Evolutionary conservation across 2,797 vertebrate species (phyloP).

Genomic region (Siniperca scherzeri): DNA sequence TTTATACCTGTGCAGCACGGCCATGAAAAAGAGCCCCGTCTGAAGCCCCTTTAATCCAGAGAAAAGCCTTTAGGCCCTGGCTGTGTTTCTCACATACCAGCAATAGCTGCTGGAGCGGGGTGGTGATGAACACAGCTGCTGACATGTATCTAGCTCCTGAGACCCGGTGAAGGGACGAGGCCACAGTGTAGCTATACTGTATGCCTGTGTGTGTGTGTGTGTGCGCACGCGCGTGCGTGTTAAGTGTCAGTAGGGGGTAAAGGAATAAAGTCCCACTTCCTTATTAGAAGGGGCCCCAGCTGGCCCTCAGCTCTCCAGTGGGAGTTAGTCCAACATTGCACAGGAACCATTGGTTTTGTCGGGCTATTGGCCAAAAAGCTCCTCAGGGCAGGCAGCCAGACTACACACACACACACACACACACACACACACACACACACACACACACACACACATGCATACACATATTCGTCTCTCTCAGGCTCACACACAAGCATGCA

Average conservation of each 20-base stretch:
- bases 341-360: slow-evolving; percentile 79
- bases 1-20: slow-evolving; percentile 62
- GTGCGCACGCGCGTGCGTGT: slow-evolving; percentile 50
- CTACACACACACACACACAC: slow-evolving; percentile 54
- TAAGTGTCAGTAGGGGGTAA: slow-evolving; percentile 59
- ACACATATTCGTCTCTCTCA: slow-evolving; percentile 3
- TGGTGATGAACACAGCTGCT: slow-evolving; percentile 80
- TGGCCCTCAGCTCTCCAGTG: slow-evolving; percentile 73
- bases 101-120: slow-evolving; percentile 62
- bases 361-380: slow-evolving; percentile 77
- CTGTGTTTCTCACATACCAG: slow-evolving; percentile 78
- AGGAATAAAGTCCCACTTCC: slow-evolving; percentile 76
- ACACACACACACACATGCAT: background rate
- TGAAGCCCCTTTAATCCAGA: slow-evolving; percentile 68
- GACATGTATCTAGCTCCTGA: slow-evolving; percentile 71
- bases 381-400: slow-evolving; percentile 70
- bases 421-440: slow-evolving; percentile 59
- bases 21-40: slow-evolving; percentile 50
- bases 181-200: slow-evolving; percentile 48
- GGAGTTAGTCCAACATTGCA: slow-evolving; percentile 70
- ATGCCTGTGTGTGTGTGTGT: slow-evolving; percentile 40
- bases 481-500: slow-evolving; percentile 53
- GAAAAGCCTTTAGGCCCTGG: slow-evolving; percentile 75
- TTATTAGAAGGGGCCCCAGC: slow-evolving; percentile 81
- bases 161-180: slow-evolving; percentile 41